Evolutionary conservation across 2,113 vertebrate genomes (phyloP).

Genomic region (Daubentonia madagascariensis): DNA sequence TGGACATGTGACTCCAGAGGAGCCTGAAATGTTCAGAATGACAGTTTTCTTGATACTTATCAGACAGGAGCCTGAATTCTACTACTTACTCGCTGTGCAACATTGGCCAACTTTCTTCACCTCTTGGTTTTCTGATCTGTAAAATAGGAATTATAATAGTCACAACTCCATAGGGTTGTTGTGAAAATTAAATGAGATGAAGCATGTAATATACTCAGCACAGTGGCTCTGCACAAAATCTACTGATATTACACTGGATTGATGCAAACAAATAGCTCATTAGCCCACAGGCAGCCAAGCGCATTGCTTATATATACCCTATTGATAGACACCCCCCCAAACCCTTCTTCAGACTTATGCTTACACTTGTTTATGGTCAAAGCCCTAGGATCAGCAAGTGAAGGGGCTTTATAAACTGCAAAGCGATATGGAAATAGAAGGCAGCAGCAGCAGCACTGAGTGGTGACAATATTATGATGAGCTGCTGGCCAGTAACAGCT

Average conservation of each 20-base stretch:
- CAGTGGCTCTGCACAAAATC: not conserved
- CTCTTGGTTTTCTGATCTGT: not conserved
- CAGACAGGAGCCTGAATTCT: not conserved
- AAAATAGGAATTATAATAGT: not conserved
- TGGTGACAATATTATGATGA: fast-evolving
- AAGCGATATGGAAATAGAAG: not conserved
- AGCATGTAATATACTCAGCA: not conserved
- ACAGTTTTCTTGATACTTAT: not conserved
- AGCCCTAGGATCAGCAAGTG: not conserved
- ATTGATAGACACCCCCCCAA: fast-evolving
- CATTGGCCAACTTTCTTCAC: not conserved
- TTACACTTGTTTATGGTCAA: not conserved
- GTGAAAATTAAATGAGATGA: not conserved
- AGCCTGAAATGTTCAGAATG: not conserved
- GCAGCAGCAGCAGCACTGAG: fast-evolving
- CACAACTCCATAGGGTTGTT: not conserved
- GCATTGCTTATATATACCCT: not conserved
- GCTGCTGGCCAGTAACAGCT: not conserved
- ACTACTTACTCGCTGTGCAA: not conserved
- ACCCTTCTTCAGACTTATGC: not conserved
- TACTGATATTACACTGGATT: not conserved
- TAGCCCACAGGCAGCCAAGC: not conserved
- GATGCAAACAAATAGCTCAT: not conserved
- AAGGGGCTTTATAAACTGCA: not conserved
- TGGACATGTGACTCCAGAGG: not conserved